A percentile compares a stretch with the other conserved stretches of the same genome.
These are phyloP conservation scores for Drosophila murphyi DNA, from an alignment of 1,140 invertebrate species.

Conservation along the genomic window DNA sequence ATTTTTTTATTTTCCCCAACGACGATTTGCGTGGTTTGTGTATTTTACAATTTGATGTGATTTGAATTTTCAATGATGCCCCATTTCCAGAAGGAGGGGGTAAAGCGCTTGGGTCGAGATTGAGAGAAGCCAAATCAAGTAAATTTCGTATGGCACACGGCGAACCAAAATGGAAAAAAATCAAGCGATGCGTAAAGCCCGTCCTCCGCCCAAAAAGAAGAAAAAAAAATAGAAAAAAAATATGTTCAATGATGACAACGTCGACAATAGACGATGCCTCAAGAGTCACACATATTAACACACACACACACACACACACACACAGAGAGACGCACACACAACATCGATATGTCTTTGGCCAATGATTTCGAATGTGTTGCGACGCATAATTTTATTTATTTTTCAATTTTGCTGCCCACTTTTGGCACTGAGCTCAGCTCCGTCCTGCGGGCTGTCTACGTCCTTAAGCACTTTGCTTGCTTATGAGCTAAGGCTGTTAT, in stretches of 20 bases:
- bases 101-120: constrained; percentile 7
- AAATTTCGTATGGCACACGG: constrained; percentile 33
- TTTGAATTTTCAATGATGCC: constrained; percentile 76
- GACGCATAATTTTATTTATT: constrained; percentile 80
- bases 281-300: too few relatives aligned
- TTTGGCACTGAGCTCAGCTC: constrained; percentile 10
- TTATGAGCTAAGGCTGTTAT: constrained; percentile 62
- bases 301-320: neutral
- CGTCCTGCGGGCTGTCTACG: constrained; percentile 22
- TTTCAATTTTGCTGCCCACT: constrained; percentile 69
- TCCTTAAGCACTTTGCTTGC: constrained; percentile 60
- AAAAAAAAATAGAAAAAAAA: neutral
- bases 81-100: constrained; percentile 18
- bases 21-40: constrained; percentile 77
- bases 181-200: constrained; percentile 61
- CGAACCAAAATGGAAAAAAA: constrained; percentile 41
- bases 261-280: neutral
- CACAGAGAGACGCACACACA: neutral
- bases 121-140: constrained; percentile 41
- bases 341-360: constrained; percentile 50
- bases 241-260: constrained; percentile 29
- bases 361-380: constrained; percentile 70
- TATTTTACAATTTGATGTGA: constrained; percentile 81
- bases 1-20: constrained; percentile 60
- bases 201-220: constrained; percentile 14